Evolutionary conservation across 2,113 vertebrate species (phyloP), one percentile per base, ranked within the genome.

Genomic region (Columba janthina): DNA sequence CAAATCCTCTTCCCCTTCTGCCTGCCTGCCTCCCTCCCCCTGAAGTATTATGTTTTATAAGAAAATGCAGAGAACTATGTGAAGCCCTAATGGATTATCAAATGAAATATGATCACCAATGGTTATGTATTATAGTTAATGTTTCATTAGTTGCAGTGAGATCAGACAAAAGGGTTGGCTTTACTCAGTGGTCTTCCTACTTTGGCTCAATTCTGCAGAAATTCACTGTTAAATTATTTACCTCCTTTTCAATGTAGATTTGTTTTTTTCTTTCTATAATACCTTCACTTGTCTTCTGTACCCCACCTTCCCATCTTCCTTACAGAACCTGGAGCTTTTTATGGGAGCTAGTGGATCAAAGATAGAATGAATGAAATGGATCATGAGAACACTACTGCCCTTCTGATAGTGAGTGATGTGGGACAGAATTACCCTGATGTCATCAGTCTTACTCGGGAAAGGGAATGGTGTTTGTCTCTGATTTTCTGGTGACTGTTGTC

Each of bases 81-180:
- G 79, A 96, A 57, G 17, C 13, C 50, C 17, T 96, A 94, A 96
- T 95, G 92, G 85, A 81, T 95, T 92, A 91, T 82, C 91, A 91
- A 71, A 94, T 92, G 84, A 96, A 95, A 94, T 94, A 92, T 72
- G 74, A 75, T 92, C 84, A 93, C 53, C 78, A 92, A 28, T 88
- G 65, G 54, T 73, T 95, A 93, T 89, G 72, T 83, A 53, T 90
- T 88, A 80, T 42, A 92, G 69, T 81, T 94, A 94, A 93, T 94
- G 62, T 84, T 94, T 96, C 85, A 90, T 90, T 67, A 79, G 77
- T 75, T 93, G 51, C 74, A 87, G 57, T 77, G 85, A 93, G 72
- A 94, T 71, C 54, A 79, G 84, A 78, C 19, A 82, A 90, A 94
- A 91, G 64, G 14, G 11, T 92, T 94, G 76, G 25, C 22, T 93